Conservation (phyloP, 2,113 vertebrate species). For the Nothocercus nigrocapillus region DNA sequence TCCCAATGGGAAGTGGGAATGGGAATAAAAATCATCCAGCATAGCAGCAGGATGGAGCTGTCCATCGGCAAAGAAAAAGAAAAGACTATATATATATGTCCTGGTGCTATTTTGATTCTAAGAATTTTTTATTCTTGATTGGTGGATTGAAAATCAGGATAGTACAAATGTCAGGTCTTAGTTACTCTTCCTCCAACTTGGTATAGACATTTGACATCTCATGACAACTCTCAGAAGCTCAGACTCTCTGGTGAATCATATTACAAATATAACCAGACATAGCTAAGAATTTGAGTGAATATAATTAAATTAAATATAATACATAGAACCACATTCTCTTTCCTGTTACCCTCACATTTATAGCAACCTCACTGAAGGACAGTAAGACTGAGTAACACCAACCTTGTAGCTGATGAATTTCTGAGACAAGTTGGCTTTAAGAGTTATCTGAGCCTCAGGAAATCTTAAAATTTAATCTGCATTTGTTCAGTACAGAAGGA, state of each 20-base stretch:
- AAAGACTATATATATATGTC: neutral
- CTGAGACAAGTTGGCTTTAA: neutral
- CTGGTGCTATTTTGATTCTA: neutral
- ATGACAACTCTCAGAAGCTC: constrained; percentile 38
- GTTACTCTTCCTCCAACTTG: constrained; percentile 24
- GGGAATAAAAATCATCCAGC: neutral
- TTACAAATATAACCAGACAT: constrained; percentile 14
- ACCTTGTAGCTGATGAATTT: neutral
- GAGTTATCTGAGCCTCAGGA: neutral
- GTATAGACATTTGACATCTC: constrained; percentile 15
- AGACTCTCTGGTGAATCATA: constrained; percentile 2
- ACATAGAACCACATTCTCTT: neutral
- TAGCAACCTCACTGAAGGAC: neutral
- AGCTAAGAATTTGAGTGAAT: neutral
- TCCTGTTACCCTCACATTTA: constrained; percentile 30
- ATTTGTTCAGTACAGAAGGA: neutral
- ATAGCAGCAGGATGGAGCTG: neutral
- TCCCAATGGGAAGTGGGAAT: neutral
- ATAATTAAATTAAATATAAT: constrained; percentile 13
- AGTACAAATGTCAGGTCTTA: constrained; percentile 23
- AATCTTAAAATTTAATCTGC: neutral
- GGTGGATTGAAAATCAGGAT: neutral
- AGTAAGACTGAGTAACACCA: neutral
- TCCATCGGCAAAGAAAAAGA: neutral
- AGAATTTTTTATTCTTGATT: neutral